Base-by-base conservation (phyloP, 2,113 vertebrate species). In the Atlantisia rogersi region DNA sequence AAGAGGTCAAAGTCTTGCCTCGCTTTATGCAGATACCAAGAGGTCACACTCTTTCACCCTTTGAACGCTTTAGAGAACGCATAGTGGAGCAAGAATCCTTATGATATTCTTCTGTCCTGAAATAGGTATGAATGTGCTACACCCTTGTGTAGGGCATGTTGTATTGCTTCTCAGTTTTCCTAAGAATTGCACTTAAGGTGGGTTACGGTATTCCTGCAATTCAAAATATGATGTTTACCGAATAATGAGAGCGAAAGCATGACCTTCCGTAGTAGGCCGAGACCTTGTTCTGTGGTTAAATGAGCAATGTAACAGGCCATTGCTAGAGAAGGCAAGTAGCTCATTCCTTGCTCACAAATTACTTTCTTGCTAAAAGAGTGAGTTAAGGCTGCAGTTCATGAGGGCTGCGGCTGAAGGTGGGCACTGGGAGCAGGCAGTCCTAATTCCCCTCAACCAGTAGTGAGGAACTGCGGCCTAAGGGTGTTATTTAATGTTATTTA, bases 401-500 rank as follows among this genome's bases (percentile, higher is more conserved):
- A 79, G 29, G 0, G 11, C 35, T 85, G 32, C 35, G 39, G 10
- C 32, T 76, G 59, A 69, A 58, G 20, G 12, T 63, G 62, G 28
- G 25, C 25, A 39, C 9, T 31, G 31, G 18, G 22, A 39, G 24
- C 53, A 40, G 1, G 3, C n/a, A 79, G 17, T 29, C 48, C 3
- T 56, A 15, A 32, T 56, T 64, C 13, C 35, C 15, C 32, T 79
- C 32, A 87, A 19, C 18, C 26, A 5, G 0, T 2, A 39, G 46
- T 5, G 32, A 86, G 35, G 17, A 92, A 18, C 46, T 76, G 35
- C 29, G 44, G 48, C 58, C 63, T 56, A n/a, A 87, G 31, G 5
- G 11, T 48, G 25, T 16, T 0, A 0, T 37, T 87, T 82, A 32
- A 17, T 16, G 7, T 35, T 25, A 48, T 44, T 67, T 74, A 10